Evolutionary conservation across 1,140 invertebrate species (phyloP).

Genomic region (Drosophila ercepeae): DNA sequence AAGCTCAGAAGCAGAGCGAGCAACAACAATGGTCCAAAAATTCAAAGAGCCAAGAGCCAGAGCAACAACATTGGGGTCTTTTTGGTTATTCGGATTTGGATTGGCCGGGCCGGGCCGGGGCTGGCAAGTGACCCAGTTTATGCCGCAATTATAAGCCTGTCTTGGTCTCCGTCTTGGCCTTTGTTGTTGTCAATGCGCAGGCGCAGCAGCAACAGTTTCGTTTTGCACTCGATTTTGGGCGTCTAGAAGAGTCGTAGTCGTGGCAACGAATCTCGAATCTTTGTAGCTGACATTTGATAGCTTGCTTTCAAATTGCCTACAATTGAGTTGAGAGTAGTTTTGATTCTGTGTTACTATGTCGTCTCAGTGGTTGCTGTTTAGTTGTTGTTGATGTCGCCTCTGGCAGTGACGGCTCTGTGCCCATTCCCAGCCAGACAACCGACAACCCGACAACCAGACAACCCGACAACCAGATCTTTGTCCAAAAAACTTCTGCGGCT

Average conservation of each 20-base stretch:
- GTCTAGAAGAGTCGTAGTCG: constrained; percentile 41
- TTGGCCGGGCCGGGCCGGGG: constrained; percentile 22
- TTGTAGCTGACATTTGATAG: constrained; percentile 76
- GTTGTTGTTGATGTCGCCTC: constrained; percentile 47
- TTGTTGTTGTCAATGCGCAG: constrained; percentile 58
- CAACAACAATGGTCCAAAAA: constrained; percentile 46
- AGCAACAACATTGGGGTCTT: no score
- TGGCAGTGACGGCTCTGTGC: constrained; percentile 60
- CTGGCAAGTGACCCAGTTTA: constrained; percentile 69
- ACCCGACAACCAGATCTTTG: constrained; percentile 54
- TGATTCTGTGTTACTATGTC: constrained; percentile 73
- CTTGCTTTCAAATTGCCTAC: constrained; percentile 80
- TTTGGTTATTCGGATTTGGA: constrained; percentile 42
- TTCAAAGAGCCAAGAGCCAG: no score
- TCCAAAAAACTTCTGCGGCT: constrained; percentile 51
- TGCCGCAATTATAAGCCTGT: constrained; percentile 74
- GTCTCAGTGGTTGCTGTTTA: constrained; percentile 43
- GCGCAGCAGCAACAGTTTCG: constrained; percentile 54
- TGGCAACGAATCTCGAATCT: constrained; percentile 37
- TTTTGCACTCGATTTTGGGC: constrained; percentile 64
- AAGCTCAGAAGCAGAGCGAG: constrained; percentile 44
- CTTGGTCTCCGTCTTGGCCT: constrained; percentile 34
- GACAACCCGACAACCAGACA: constrained; percentile 35
- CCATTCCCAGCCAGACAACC: constrained; percentile 60
- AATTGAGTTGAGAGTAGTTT: constrained; percentile 58